Evolutionary conservation across 2,113 vertebrate species (phyloP).

Genomic region (Ginglymostoma cirratum): DNA sequence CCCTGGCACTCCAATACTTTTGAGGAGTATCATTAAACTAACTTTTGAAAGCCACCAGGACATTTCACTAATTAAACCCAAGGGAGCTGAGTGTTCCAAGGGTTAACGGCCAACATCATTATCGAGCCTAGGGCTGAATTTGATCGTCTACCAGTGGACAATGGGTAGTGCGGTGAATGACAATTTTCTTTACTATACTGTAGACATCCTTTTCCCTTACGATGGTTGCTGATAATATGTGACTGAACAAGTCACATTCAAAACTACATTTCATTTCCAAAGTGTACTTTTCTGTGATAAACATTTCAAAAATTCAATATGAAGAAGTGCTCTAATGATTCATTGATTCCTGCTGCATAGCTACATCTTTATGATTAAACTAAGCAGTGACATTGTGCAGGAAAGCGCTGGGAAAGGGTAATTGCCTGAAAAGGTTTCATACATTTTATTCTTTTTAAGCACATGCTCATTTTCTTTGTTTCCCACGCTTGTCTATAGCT

Average conservation of each 20-base stretch:
- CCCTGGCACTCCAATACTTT: not conserved
- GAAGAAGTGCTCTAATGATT: constrained; percentile 12
- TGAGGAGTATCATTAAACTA: not conserved
- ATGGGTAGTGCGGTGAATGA: not conserved
- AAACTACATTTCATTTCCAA: not conserved
- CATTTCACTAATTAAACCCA: not conserved
- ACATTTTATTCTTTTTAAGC: constrained; percentile 1
- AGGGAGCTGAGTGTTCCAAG: not conserved
- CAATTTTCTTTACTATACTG: not conserved
- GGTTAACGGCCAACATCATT: not conserved
- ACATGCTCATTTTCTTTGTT: not conserved
- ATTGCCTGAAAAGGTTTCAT: constrained; percentile 14
- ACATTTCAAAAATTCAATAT: constrained; percentile 27
- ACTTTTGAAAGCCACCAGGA: not conserved
- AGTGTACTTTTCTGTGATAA: not conserved
- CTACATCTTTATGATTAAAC: constrained; percentile 12
- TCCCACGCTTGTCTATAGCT: constrained; percentile 25
- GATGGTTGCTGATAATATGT: no score
- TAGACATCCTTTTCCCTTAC: not conserved
- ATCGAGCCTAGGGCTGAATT: not conserved
- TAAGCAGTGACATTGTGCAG: constrained; percentile 11
- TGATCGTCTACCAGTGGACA: not conserved
- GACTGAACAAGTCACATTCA: not conserved
- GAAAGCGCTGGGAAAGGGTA: not conserved
- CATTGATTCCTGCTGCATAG: not conserved